These are phyloP conservation scores for Strongylocentrotus purpuratus DNA, from an alignment of 35 echinoderm and acorn worm species.

Conservation along the genomic window DNA sequence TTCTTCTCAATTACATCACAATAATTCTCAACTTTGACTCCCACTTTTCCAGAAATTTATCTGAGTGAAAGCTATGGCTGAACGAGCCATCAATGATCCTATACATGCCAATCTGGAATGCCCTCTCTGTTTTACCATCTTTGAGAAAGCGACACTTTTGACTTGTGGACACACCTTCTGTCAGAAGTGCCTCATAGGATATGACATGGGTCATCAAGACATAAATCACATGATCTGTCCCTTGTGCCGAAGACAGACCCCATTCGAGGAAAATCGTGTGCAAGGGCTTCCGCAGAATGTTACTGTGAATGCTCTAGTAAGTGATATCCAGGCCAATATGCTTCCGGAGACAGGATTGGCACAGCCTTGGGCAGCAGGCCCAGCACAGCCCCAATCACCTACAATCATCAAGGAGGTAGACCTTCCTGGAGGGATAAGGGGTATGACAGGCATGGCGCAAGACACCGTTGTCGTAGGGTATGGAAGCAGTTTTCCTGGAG, in stretches of 20 bases:
- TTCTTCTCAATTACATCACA: too few species aligned
- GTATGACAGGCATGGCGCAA: not conserved
- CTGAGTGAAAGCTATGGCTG: not conserved
- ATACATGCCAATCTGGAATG: not conserved
- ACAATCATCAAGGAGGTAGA: not conserved
- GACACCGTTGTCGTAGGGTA: not conserved
- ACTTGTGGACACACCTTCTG: not conserved
- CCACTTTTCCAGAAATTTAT: not conserved
- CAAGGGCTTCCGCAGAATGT: not conserved
- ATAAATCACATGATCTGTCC: not conserved
- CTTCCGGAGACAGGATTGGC: too few species aligned
- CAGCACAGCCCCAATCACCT: not conserved
- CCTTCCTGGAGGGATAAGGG: not conserved
- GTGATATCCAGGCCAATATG: not conserved
- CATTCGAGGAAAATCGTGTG: not conserved
- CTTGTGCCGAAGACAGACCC: not conserved
- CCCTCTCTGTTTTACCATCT: not conserved
- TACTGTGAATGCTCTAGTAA: not conserved
- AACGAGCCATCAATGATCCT: not conserved
- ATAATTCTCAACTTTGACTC: too few species aligned
- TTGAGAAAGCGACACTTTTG: not conserved
- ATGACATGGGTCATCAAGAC: not conserved
- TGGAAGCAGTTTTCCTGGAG: not conserved
- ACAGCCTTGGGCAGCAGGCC: too few species aligned
- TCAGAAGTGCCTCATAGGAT: not conserved